phyloP scores from a whole-genome alignment of 2,888 invertebrate genomes.

The Anticlea derivata region DNA sequence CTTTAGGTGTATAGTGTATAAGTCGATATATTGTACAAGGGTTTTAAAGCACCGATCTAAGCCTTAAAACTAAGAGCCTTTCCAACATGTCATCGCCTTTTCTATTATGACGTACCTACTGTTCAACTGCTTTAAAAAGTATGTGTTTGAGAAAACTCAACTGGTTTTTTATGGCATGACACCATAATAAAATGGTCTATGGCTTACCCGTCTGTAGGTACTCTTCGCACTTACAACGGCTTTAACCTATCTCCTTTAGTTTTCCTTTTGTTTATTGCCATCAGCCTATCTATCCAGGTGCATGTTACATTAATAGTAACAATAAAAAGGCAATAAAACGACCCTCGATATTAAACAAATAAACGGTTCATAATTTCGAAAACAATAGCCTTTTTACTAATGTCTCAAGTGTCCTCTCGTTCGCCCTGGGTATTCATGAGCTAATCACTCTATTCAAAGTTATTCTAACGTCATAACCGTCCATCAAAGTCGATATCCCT shows the following conservation, averaged over 20 bases:
- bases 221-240: slow-evolving; percentile 6
- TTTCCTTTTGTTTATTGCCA: background rate
- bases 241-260: slow-evolving; percentile 4
- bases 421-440: slow-evolving; percentile 70
- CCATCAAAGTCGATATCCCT: slow-evolving; percentile 74
- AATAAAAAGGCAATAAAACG: slow-evolving; percentile 1
- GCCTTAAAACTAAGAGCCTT: too few species aligned
- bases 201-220: slow-evolving; percentile 13
- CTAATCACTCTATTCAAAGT: slow-evolving; percentile 80
- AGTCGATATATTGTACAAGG: too few species aligned
- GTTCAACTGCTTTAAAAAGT: too few species aligned
- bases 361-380: slow-evolving; percentile 49
- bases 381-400: slow-evolving; percentile 62
- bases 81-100: too few species aligned
- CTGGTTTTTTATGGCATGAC: background rate
- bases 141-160: background rate
- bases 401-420: slow-evolving; percentile 55
- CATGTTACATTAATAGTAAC: background rate
- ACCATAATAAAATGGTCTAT: background rate
- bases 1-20: too few species aligned
- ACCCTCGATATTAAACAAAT: slow-evolving; percentile 45
- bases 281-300: background rate
- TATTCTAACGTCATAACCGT: slow-evolving; percentile 80
- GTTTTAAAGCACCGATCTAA: too few species aligned
- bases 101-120: too few species aligned